These are phyloP conservation scores for Lacanobia wlatinum DNA, from an alignment of 2,888 invertebrate genomes.

Conservation along the genomic window DNA sequence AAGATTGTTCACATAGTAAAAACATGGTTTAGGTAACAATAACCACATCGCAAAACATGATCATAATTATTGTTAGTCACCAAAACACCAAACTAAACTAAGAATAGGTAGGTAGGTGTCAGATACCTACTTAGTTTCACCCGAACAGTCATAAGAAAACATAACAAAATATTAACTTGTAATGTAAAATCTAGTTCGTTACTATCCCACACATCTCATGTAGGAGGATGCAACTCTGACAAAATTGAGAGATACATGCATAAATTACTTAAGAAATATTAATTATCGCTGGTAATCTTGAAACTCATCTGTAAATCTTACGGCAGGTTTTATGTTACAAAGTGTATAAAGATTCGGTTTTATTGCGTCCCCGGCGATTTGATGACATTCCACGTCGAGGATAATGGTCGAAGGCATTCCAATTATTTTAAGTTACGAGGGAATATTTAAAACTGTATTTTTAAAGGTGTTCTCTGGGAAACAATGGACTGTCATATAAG, in stretches of 20 bases:
- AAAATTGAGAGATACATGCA: slow-evolving; percentile 59
- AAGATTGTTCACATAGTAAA: too few relatives aligned
- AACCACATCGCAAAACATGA: too few relatives aligned
- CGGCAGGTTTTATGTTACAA: slow-evolving; percentile 62
- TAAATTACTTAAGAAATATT: slow-evolving; percentile 64
- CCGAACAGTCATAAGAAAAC: too few relatives aligned
- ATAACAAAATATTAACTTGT: slow-evolving; percentile 35
- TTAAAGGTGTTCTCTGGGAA: background rate
- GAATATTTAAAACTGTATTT: slow-evolving; percentile 19
- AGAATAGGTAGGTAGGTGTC: too few relatives aligned
- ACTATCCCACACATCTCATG: slow-evolving; percentile 49
- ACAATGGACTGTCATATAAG: slow-evolving; percentile 23
- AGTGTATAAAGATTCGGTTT: slow-evolving; percentile 59
- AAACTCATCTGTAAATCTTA: slow-evolving; percentile 58
- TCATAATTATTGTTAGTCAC: too few relatives aligned
- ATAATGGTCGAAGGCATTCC: slow-evolving; percentile 59
- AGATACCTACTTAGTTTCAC: too few relatives aligned
- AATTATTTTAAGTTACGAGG: slow-evolving; percentile 47
- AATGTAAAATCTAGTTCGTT: slow-evolving; percentile 29
- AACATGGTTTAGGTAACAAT: too few relatives aligned
- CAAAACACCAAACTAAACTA: too few relatives aligned
- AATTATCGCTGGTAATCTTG: slow-evolving; percentile 64
- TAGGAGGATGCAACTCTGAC: slow-evolving; percentile 45
- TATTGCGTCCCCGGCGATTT: slow-evolving; percentile 58
- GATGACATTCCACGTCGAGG: slow-evolving; percentile 58